A percentile compares a stretch with the other conserved stretches of the same genome.
phyloP scores from a whole-genome alignment of 2,888 invertebrate genomes.

The Chydorus sphaericus region DNA sequence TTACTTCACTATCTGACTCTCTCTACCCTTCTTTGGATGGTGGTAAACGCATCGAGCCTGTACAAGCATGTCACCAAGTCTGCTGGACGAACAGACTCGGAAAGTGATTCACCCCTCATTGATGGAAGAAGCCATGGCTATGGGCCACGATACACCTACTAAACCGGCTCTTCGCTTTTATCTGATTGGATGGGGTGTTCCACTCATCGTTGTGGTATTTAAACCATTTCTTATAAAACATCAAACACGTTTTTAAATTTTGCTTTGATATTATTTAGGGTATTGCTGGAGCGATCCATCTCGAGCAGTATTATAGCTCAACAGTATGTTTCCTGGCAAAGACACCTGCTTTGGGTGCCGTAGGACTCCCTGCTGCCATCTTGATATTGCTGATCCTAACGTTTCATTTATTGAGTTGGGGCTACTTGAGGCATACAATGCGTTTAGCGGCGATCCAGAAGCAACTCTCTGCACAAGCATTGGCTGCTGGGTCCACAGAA shows the following conservation, averaged over 20 bases:
- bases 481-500: constrained; percentile 45
- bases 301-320: constrained; percentile 68
- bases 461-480: constrained; percentile 25
- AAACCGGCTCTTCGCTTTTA: constrained; percentile 78
- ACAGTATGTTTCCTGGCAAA: constrained; percentile 69
- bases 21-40: constrained; percentile 77
- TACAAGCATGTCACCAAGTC: constrained; percentile 45
- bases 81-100: constrained; percentile 22
- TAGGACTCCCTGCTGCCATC: constrained; percentile 65
- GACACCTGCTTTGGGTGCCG: constrained; percentile 65
- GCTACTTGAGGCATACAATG: constrained; percentile 28
- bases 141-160: constrained; percentile 41
- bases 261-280: background rate
- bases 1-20: constrained; percentile 71
- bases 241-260: background rate
- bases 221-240: too few relatives aligned
- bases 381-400: constrained; percentile 54
- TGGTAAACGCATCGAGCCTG: constrained; percentile 44
- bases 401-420: constrained; percentile 61
- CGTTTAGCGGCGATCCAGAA: background rate
- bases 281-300: constrained; percentile 62
- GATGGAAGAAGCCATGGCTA: constrained; percentile 48
- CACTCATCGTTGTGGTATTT: constrained; percentile 46
- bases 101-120: constrained; percentile 41
- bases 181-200: constrained; percentile 81